phyloP scores from a whole-genome alignment of 2,113 vertebrate genomes.

The Raja brachyura region DNA sequence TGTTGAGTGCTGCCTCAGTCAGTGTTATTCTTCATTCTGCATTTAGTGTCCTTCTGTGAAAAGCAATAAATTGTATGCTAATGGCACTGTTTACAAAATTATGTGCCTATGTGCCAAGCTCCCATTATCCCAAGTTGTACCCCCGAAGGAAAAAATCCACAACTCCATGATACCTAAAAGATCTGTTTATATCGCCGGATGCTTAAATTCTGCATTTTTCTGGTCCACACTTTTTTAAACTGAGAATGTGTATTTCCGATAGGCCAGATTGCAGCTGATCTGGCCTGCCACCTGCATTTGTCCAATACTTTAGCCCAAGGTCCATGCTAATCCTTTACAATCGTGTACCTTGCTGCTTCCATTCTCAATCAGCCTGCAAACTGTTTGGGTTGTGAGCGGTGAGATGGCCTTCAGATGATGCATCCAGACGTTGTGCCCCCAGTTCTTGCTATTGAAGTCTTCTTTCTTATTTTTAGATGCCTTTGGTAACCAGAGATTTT shows the following conservation, averaged over 20 bases:
- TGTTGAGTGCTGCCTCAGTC: background rate
- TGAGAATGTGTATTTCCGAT: background rate
- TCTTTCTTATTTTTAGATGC: too few relatives aligned
- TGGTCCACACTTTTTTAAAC: background rate
- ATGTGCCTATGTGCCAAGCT: background rate
- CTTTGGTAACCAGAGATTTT: too few relatives aligned
- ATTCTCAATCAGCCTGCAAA: too few relatives aligned
- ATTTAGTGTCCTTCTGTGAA: background rate
- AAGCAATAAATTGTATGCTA: background rate
- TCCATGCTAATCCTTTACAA: too few relatives aligned
- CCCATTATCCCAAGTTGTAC: background rate
- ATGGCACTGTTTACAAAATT: background rate
- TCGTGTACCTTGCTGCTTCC: too few relatives aligned
- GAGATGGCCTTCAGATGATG: too few relatives aligned
- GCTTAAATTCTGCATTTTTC: background rate
- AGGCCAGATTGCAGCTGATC: background rate
- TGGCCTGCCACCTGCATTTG: too few relatives aligned
- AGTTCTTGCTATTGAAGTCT: too few relatives aligned
- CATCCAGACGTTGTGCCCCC: too few relatives aligned
- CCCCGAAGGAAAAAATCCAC: background rate
- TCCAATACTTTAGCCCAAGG: too few relatives aligned
- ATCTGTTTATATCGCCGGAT: background rate
- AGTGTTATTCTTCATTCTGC: background rate
- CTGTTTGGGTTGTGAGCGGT: too few relatives aligned
- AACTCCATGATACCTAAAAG: background rate